Evolutionary conservation across 2,797 vertebrate species (phyloP).

Genomic region (Tenualosa thibaudeaui): DNA sequence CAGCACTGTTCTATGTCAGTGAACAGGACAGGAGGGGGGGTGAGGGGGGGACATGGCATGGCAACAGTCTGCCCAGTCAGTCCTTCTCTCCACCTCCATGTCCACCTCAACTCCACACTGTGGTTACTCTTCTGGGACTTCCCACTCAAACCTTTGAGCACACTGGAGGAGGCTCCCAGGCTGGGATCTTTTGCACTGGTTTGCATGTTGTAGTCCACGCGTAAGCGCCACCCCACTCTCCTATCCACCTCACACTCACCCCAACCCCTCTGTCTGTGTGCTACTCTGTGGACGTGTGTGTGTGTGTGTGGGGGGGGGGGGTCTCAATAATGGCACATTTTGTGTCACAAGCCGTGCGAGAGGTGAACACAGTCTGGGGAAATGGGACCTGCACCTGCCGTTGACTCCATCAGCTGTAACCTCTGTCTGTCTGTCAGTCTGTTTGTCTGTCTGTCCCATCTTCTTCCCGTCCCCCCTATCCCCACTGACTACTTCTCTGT

Average conservation of each 20-base stretch:
- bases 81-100: background rate
- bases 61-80: background rate
- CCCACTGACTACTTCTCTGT: background rate
- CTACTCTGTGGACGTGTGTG: background rate
- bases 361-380: background rate
- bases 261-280: background rate
- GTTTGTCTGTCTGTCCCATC: background rate
- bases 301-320: background rate
- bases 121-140: constrained; percentile 1
- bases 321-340: background rate
- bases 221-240: background rate
- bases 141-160: constrained; percentile 31
- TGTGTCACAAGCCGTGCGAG: background rate
- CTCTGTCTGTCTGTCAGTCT: constrained; percentile 3
- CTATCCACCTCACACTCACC: background rate
- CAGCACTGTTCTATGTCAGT: background rate
- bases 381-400: background rate
- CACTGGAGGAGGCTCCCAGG: constrained; percentile 40
- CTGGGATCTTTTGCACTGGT: constrained; percentile 45
- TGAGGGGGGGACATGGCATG: background rate
- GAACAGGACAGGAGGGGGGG: background rate
- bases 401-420: background rate
- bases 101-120: background rate
- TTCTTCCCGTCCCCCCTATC: background rate
- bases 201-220: constrained; percentile 32